Evolutionary conservation across 1,140 invertebrate species (phyloP), one percentile per base, ranked within the genome.

Genomic region (Hypsibius dujardini): DNA sequence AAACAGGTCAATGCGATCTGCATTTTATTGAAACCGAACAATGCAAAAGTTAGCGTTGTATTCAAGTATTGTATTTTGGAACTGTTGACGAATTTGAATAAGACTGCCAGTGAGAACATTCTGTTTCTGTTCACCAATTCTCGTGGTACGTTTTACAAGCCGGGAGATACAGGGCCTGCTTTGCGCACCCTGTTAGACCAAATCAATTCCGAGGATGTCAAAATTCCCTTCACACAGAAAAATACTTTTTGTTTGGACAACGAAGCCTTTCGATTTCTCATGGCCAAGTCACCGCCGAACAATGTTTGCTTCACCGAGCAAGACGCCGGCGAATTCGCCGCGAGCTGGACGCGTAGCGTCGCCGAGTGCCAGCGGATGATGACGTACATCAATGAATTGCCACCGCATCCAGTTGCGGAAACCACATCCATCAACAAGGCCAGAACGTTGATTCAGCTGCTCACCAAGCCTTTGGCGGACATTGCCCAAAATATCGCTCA

Each of bases 1-100:
- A 71, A 75, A 42, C 69, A 75, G 47, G 1, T 77, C 0, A 74
- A 77, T 70, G 77, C 74, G 7, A 75, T 75, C 40, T 56, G 50
- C 42, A 71, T 75, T 47, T 47, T 75, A 46, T 15, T 75, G 1
- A 75, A 75, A 46, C 73, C 74, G n/a, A 76, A 72, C 45, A 59
- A 73, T 1, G 1, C 71, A 46, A 46, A 73, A 47, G 45, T 76
- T 7, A 47, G 46, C 28, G 47, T 74, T 46, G 14, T 70, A 40
- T 75, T 75, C 47, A 47, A 71, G 45, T 74, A 73, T 67, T 75
- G 75, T 60, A 75, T 75, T 28, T 47, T 70, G 14, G 74, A 75
- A 47, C 60, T 75, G 46, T 46, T 75, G 1, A 59, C n/a, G 45
- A 74, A 75, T 59, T 71, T 78, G 7, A 76, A 77, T 47, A 69